Evolutionary conservation across 2,113 vertebrate genomes (phyloP).

Genomic region (human): DNA sequence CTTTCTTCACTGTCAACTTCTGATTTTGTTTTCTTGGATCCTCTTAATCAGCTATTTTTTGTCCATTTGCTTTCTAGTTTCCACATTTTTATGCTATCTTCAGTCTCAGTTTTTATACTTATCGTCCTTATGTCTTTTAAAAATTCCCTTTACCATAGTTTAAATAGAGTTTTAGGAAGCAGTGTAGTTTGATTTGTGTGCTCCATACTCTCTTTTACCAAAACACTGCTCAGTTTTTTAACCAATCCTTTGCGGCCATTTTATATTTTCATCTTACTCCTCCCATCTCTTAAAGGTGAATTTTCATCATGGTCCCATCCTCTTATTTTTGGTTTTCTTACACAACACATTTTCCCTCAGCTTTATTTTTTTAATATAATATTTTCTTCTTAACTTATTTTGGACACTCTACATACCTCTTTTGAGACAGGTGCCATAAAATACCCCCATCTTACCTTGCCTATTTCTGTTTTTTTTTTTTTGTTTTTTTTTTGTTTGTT

Average conservation of each 20-base stretch:
- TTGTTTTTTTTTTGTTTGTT: no score
- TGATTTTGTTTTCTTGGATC: background rate
- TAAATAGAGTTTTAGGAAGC: background rate
- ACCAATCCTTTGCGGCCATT: background rate
- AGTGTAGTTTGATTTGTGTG: background rate
- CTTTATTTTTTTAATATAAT: background rate
- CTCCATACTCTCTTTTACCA: background rate
- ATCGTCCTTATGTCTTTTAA: background rate
- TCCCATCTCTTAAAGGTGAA: background rate
- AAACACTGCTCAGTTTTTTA: background rate
- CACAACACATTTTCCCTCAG: background rate
- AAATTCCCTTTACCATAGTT: background rate
- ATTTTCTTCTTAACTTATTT: background rate
- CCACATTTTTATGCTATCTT: background rate
- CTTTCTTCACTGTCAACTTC: background rate
- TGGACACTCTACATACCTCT: background rate
- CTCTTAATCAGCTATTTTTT: background rate
- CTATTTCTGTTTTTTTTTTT: no score
- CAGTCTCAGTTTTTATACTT: background rate
- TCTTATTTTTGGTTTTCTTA: background rate
- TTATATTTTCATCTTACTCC: background rate
- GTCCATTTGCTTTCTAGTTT: conserved; percentile 8
- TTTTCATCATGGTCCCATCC: background rate
- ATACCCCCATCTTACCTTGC: background rate
- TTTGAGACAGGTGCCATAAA: background rate